Base-by-base conservation (phyloP, 2,113 vertebrate species). In the Nestor notabilis region DNA sequence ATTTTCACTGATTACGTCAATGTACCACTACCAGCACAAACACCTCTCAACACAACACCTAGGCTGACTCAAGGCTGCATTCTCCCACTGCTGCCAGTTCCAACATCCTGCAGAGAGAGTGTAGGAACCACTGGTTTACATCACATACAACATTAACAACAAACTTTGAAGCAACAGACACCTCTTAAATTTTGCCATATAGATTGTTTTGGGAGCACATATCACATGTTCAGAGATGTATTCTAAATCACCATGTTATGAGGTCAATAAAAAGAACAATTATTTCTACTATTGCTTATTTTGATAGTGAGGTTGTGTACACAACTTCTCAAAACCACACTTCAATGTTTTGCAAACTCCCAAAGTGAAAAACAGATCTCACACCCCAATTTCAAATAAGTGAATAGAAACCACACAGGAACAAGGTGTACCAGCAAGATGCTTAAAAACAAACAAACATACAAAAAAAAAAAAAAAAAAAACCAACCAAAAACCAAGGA, bases 81-180 rank as follows among this genome's bases (percentile, higher is more conserved):
- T 52, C 82, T 49, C 61, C 65, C 53, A 13, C 74, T 47, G 65
- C 61, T 88, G 75, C 47, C 63, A 21, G 27, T 21, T 68, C 46
- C 12, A 7, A 46, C 35, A 75, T 4, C 55, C 84, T 79, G 81
- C 65, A 93, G 81, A 66, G 18, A 81, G 6, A 53, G 56, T 1
- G 0, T 0, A 46, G 4, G 20, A 81, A 66, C 24, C 44, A 53
- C 29, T 47, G 13, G 3, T 77, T 23, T 41, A 81, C 10, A 66
- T 56, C 71, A 58, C 43, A 16, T 8, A 31, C 27, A 68, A 78
- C 14, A 74, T 3, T 35, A 93, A 83, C 39, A 83, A 50, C 39
- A 93, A 94, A 35, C 28, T 65, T 33, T 17, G 49, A 92, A 69
- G 31, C 44, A 83, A 74, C 50, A 65, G 18, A 7, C 56, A 94